phyloP scores from a whole-genome alignment of 1,140 invertebrate genomes.

The Venustaconcha ellipsiformis region DNA sequence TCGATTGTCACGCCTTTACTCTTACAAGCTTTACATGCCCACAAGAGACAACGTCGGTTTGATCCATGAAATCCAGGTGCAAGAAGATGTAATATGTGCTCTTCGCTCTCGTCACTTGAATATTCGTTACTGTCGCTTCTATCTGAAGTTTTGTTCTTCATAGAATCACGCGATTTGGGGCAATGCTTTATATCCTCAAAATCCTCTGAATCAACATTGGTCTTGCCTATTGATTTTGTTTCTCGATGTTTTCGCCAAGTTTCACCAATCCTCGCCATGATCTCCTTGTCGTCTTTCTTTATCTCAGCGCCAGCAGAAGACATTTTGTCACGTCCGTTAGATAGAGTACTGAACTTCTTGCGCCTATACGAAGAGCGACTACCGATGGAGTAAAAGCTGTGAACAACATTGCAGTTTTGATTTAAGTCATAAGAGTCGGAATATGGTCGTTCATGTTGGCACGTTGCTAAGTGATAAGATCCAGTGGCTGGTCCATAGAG shows the following conservation, averaged over 20 bases:
- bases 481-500: slow-evolving; percentile 32
- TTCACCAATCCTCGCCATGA: not conserved
- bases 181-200: slow-evolving; percentile 31
- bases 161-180: slow-evolving; percentile 27
- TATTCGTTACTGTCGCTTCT: slow-evolving; percentile 35
- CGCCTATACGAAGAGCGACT: slow-evolving; percentile 11
- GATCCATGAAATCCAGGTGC: slow-evolving; percentile 67
- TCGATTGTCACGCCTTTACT: slow-evolving; percentile 94
- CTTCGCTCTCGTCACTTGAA: slow-evolving; percentile 51
- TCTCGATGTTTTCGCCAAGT: not conserved
- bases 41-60: slow-evolving; percentile 84
- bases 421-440: slow-evolving; percentile 21
- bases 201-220: slow-evolving; percentile 6
- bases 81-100: slow-evolving; percentile 68
- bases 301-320: not conserved
- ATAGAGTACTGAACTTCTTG: not conserved
- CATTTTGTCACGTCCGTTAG: not conserved
- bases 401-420: not conserved
- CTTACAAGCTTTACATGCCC: slow-evolving; percentile 97
- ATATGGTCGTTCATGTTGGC: slow-evolving; percentile 23
- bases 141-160: slow-evolving; percentile 41
- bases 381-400: slow-evolving; percentile 9
- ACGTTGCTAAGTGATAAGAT: slow-evolving; percentile 16
- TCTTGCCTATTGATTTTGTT: slow-evolving; percentile 19
- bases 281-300: slow-evolving; percentile 19